Conservation (phyloP, 1,140 invertebrate genomes). For the Matsumurasca onukii region DNA sequence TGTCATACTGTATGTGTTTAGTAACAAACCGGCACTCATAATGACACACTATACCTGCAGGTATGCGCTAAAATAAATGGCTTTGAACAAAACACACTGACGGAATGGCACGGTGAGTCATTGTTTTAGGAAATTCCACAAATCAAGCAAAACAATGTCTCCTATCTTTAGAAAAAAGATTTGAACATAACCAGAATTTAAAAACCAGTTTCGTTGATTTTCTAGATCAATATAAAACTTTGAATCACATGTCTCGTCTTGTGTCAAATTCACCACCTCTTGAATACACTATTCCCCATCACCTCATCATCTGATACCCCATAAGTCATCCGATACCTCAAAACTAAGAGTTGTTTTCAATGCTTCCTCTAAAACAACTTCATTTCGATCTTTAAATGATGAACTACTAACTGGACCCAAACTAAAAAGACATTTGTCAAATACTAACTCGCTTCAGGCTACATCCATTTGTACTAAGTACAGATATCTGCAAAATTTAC, state of each 20-base stretch:
- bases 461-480: background rate
- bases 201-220: background rate
- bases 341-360: no score
- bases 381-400: background rate
- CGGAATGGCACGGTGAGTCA: no score
- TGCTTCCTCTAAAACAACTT: background rate
- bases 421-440: background rate
- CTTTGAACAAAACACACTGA: no score
- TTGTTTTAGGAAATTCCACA: background rate
- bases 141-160: background rate
- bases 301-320: no score
- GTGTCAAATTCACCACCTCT: no score
- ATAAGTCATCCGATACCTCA: background rate
- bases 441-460: background rate
- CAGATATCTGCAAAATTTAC: background rate
- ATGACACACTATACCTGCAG: no score
- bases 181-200: background rate
- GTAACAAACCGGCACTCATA: no score
- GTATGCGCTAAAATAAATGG: no score
- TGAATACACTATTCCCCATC: background rate
- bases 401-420: background rate
- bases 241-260: no score
- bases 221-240: no score
- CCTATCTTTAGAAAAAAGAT: background rate
- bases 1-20: no score